phyloP scores from a whole-genome alignment of 64 coral and sea anemone species.

The Orbicella faveolata region DNA sequence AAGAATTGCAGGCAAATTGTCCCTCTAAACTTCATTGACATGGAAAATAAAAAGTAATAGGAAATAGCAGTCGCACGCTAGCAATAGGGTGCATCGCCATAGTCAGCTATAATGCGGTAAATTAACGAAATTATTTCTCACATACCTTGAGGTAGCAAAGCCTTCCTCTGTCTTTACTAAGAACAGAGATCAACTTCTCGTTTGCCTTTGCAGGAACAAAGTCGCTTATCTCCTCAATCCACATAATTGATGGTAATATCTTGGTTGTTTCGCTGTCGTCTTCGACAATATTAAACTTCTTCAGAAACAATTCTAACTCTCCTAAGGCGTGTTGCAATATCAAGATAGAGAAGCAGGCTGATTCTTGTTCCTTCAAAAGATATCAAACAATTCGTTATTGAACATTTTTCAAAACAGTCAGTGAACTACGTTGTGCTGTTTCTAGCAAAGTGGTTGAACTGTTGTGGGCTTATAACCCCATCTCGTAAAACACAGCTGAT shows the following conservation, averaged over 20 bases:
- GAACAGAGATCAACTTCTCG: neutral
- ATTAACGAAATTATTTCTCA: neutral
- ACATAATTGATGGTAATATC: slow-evolving; percentile 9
- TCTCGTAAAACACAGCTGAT: too few species aligned
- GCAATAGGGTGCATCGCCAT: too few species aligned
- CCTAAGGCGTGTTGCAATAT: slow-evolving; percentile 14
- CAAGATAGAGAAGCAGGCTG: neutral
- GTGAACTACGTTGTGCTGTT: too few species aligned
- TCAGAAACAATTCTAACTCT: slow-evolving; percentile 1
- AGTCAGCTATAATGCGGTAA: too few species aligned
- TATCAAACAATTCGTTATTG: neutral
- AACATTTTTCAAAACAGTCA: too few species aligned
- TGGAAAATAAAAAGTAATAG: too few species aligned
- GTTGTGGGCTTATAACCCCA: too few species aligned
- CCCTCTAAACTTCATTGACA: too few species aligned
- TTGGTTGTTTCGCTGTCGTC: neutral
- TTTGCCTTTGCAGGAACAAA: slow-evolving; percentile 2
- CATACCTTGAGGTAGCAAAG: slow-evolving; percentile 14
- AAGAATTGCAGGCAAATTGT: too few species aligned
- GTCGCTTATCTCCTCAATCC: slow-evolving; percentile 1
- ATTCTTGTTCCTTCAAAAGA: slow-evolving; percentile 16
- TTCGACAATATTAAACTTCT: neutral
- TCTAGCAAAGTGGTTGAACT: too few species aligned
- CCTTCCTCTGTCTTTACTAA: neutral
- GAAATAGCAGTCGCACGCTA: too few species aligned